Base-by-base conservation (phyloP, 2,888 invertebrate species). In the Nymphalis c-album region DNA sequence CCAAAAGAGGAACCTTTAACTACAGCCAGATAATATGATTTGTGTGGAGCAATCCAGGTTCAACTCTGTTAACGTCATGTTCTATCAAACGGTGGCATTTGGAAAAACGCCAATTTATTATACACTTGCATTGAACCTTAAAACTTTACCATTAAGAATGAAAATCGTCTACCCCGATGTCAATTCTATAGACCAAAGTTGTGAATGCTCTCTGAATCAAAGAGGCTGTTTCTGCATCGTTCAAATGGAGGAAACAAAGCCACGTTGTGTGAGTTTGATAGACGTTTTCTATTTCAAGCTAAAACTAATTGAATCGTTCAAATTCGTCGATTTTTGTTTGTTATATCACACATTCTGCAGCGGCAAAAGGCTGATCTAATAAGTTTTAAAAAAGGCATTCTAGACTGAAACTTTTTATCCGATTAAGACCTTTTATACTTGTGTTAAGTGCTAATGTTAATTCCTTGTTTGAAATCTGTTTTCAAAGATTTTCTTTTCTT, bases 11-110 rank as follows among this genome's bases (percentile, higher is more conserved):
- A 60, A 31, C 47, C 60, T 7, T 60, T 47, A 58, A 48, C 45
- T 55, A 57, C 35, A 59, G 53, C 35, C 53, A 65, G 65, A 55
- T 65, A 60, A 67, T 68, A 71, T 76, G 76, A 80, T 78, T 77
- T 73, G 72, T 74, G 72, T 69, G 76, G 77, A 80, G 78, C 82
- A 86, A 86, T 86, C 81, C 80, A 77, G 78, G 84, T 83, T 80
- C 61, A 77, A 81, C 81, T 84, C 80, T 79, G 80, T 85, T 78
- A 80, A 82, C 81, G 85, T 84, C 86, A 82, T 81, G 80, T 81
- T 78, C 83, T 83, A 85, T 86, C 83, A 82, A 82, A 67, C 67
- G 57, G 48, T 67, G 57, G 67, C 64, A 61, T 70, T 69, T 64
- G 40, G 58, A 60, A 64, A 64, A 64, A 70, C 48, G 51, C 64